Conservation (phyloP, 35 echinoderm and acorn worm species). For the Anneissia japonica region DNA sequence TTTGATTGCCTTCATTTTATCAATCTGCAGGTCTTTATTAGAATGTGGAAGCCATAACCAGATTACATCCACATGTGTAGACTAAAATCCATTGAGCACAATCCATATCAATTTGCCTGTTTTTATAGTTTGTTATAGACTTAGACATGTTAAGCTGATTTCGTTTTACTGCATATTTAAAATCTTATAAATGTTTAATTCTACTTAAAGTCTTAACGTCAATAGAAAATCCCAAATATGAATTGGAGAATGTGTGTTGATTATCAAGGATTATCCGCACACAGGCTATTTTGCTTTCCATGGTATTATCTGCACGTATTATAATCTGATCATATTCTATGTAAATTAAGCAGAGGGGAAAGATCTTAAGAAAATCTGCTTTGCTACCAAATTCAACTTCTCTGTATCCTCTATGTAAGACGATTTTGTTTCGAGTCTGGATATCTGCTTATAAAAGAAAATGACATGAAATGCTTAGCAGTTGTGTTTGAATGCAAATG, state of each 20-base stretch:
- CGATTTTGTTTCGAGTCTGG: background rate
- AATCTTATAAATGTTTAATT: slow-evolving; percentile 3
- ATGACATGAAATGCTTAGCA: background rate
- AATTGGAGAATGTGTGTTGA: background rate
- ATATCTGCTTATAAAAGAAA: background rate
- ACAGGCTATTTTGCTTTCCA: background rate
- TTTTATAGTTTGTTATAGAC: background rate
- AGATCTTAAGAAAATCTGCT: background rate
- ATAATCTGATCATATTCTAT: background rate
- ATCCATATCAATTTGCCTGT: background rate
- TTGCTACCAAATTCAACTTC: background rate
- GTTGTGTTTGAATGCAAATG: background rate
- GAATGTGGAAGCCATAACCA: too few species aligned
- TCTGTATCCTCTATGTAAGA: background rate
- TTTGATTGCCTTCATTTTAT: background rate
- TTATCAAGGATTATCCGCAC: background rate
- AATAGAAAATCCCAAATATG: background rate
- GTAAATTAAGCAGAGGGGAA: background rate
- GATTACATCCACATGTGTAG: background rate
- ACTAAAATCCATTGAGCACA: background rate
- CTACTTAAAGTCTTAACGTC: background rate
- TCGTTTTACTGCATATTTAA: background rate
- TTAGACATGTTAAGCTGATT: background rate
- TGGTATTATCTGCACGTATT: background rate
- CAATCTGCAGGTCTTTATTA: too few species aligned